Evolutionary conservation across 1,140 invertebrate genomes (phyloP), one percentile per base, ranked within the genome.

Genomic region (Zaprionus tsacasi): DNA sequence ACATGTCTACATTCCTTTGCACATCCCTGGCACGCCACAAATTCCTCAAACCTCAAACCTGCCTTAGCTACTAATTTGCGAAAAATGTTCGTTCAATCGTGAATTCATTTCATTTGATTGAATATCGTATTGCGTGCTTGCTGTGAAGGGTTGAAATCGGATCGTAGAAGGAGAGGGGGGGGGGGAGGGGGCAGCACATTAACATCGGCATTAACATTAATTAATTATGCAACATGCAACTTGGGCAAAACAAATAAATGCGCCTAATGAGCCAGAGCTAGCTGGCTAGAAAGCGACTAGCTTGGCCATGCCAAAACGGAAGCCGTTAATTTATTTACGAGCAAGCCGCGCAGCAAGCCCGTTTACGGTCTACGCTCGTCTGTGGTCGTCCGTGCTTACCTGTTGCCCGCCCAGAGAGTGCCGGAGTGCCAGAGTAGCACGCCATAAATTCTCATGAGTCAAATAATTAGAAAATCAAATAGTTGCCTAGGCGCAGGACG

Each of bases 401-500:
- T 88, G 83, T 88, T 88, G 83, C 80, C 70, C 21, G 21, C 2
- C 21, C 21, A 21, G 21, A 21, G 38, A n/a, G n/a, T n/a, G n/a
- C n/a, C n/a, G n/a, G n/a, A n/a, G n/a, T n/a, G n/a, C n/a, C n/a
- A n/a, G n/a, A n/a, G 12, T 36, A 60, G 67, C 74, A 80, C 63
- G 73, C 85, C 74, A 88, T 78, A 58, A 83, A 89, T 72, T 89
- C 85, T 88, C 83, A 88, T 81, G 83, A 88, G 83, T 78, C 72
- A 83, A 88, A 88, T 88, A 89, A 88, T 88, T 88, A 89, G 83
- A 89, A 83, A 88, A 89, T 89, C 83, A 88, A 88, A 88, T 78
- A 75, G 65, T 61, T 71, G 40, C 48, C 38, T n/a, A 38, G 21
- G 60, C 36, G 55, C 35, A 11, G 6, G 45, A 35, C 17, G 38